phyloP scores from a whole-genome alignment of 2,888 invertebrate species.

The Parapristionchus giblindavisi region DNA sequence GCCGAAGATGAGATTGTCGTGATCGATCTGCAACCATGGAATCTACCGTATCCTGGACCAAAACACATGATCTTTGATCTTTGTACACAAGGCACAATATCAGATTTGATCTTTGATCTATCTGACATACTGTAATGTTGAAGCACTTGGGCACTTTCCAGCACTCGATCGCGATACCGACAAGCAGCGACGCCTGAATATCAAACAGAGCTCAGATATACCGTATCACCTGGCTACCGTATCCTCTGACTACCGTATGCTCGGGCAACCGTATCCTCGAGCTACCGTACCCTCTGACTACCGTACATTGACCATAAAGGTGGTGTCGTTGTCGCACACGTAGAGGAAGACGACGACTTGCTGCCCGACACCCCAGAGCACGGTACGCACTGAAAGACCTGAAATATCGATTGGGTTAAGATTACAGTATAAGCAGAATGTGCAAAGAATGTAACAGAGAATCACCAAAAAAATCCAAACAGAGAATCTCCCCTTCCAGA shows the following conservation, averaged over 20 bases:
- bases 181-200: constrained; percentile 84
- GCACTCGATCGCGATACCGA: constrained; percentile 92
- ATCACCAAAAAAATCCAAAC: neutral
- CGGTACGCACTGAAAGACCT: constrained; percentile 70
- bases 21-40: too few relatives aligned
- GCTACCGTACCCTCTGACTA: constrained; percentile 74
- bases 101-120: too few relatives aligned
- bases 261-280: constrained; percentile 77
- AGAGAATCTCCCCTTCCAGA: constrained; percentile 79
- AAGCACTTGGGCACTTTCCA: constrained; percentile 96
- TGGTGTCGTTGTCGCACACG: constrained; percentile 97
- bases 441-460: too few relatives aligned
- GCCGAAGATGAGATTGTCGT: too few relatives aligned
- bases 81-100: too few relatives aligned
- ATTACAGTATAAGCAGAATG: neutral
- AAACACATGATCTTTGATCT: too few relatives aligned
- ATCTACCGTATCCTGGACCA: too few relatives aligned
- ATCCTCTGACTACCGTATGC: too few relatives aligned
- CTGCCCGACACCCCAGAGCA: constrained; percentile 97
- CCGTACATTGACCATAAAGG: constrained; percentile 81
- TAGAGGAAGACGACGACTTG: constrained; percentile 93
- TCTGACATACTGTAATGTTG: constrained; percentile 76
- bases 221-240: too few relatives aligned
- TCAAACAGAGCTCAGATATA: neutral
- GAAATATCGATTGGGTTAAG: constrained; percentile 79